Evolutionary conservation across 2,888 invertebrate genomes (phyloP), one percentile per base, ranked within the genome.

Genomic region (Myopa tessellatipennis): DNA sequence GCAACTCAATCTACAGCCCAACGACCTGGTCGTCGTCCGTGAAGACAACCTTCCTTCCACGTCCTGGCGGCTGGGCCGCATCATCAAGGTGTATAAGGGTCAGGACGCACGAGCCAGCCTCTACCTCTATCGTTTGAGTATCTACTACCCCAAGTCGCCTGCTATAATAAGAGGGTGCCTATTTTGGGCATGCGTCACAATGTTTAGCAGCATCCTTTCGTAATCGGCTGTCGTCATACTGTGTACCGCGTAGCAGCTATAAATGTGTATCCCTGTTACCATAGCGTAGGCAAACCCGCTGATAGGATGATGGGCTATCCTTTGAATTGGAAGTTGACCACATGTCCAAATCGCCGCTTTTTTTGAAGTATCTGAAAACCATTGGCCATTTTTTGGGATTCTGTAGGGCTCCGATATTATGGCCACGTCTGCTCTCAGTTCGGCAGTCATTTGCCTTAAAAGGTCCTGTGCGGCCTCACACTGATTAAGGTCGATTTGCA

Each of bases 91-190:
- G n/a, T n/a, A n/a, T n/a, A n/a, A n/a, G n/a, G n/a, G n/a, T n/a
- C n/a, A n/a, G n/a, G n/a, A n/a, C n/a, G n/a, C n/a, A n/a, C n/a
- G n/a, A n/a, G n/a, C n/a, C n/a, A n/a, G n/a, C 16, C 34, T 26
- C 36, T 18, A 8, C 52, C 71, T 71, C 52, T 40, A 18, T n/a
- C 52, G 55, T 71, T 71, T 7, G 52, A 52, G 14, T 18, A n/a
- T 26, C 52, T 40, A 18, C 71, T 71, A 2, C 71, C 71, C 12
- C 34, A 75, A 52, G 52, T 52, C 52, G 14, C 52, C 52, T 12
- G 52, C 52, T 2, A 63, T 63, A 63, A 63, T 34, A 10, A 63
- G 3, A 26, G 63, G n/a, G 4, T 18, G 26, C 34, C 63, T 63
- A 26, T 34, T 2, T 18, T 16, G 10, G 16, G 63, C 63, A 3